Evolutionary conservation across 2,888 invertebrate species (phyloP).

Genomic region (Loripinus fragilis): DNA sequence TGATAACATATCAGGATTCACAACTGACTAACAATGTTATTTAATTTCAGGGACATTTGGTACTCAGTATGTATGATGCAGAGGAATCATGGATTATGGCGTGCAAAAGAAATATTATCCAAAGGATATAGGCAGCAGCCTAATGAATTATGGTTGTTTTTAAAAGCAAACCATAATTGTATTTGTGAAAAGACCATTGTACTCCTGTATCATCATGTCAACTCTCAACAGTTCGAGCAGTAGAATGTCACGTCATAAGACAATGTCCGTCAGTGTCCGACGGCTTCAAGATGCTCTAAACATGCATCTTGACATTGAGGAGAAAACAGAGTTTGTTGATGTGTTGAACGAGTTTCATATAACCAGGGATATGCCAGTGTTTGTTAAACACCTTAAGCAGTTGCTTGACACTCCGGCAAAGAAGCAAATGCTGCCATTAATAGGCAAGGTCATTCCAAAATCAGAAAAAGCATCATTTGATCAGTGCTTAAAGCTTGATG

Average conservation of each 20-base stretch:
- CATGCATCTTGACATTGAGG: conserved; percentile 70
- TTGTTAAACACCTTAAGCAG: conserved; percentile 68
- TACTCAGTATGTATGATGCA: too few species aligned
- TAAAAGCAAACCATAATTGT: too few species aligned
- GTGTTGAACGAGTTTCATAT: conserved; percentile 74
- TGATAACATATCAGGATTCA: too few species aligned
- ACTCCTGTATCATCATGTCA: conserved; percentile 21
- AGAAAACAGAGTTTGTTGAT: conserved; percentile 73
- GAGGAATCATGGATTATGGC: too few species aligned
- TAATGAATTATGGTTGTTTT: too few species aligned
- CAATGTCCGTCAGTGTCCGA: conserved; percentile 69
- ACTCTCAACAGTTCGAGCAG: conserved; percentile 3
- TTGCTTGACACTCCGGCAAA: conserved; percentile 80
- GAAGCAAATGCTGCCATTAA: conserved; percentile 68
- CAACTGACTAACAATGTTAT: too few species aligned
- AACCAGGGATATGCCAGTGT: conserved; percentile 72
- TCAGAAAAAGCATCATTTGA: conserved; percentile 74
- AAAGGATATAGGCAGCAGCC: too few species aligned
- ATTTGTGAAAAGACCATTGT: too few species aligned
- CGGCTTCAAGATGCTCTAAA: conserved; percentile 77
- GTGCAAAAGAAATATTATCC: too few species aligned
- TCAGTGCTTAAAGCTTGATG: conserved; percentile 43
- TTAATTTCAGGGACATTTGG: too few species aligned
- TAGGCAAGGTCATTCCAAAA: conserved; percentile 74
- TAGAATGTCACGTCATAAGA: conserved; percentile 24